Base-by-base conservation (phyloP, 2,888 invertebrate genomes). In the Xiphydria camelus region DNA sequence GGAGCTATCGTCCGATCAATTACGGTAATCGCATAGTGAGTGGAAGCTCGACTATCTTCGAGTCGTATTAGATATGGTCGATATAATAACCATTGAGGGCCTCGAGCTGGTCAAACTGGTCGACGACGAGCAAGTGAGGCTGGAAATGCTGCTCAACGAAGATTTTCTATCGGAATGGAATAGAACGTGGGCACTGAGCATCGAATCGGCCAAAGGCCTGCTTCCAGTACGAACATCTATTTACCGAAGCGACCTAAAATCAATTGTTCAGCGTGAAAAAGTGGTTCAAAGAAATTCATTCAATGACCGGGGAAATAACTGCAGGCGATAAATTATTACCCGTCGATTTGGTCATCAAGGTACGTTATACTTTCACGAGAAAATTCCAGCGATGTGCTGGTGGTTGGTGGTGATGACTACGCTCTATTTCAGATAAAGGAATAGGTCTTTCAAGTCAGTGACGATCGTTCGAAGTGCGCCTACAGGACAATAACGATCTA, bases 391-490 rank as follows among this genome's bases (percentile, higher is more conserved):
- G n/a, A n/a, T n/a, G n/a, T n/a, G n/a, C n/a, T n/a, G n/a, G n/a
- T n/a, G n/a, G n/a, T n/a, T n/a, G n/a, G n/a, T n/a, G n/a, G n/a
- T n/a, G n/a, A n/a, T n/a, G n/a, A n/a, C n/a, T n/a, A n/a, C n/a
- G n/a, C n/a, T n/a, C n/a, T n/a, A n/a, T n/a, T n/a, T n/a, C 75
- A 90, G 88, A 84, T 92, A 15, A 88, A 94, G 77, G 89, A 91
- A 65, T 88, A 94, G 65, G 74, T 89, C 2, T 84, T 99, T 59
- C 95, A 97, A 78, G 86, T 99, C 78, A 90, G 90, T 55, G 99
- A 99, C 70, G 98, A 99, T 82, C 97, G 0, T 98, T 99, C 70
- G 99, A 99, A 78, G 94, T 97, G 2, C 93, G 92, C 66, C 79
- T 99, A 4, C 84, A 96, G 0, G 95, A 97, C 62, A 98, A 97